phyloP scores from a whole-genome alignment of 2,888 invertebrate species.

The Smittia sp. region DNA sequence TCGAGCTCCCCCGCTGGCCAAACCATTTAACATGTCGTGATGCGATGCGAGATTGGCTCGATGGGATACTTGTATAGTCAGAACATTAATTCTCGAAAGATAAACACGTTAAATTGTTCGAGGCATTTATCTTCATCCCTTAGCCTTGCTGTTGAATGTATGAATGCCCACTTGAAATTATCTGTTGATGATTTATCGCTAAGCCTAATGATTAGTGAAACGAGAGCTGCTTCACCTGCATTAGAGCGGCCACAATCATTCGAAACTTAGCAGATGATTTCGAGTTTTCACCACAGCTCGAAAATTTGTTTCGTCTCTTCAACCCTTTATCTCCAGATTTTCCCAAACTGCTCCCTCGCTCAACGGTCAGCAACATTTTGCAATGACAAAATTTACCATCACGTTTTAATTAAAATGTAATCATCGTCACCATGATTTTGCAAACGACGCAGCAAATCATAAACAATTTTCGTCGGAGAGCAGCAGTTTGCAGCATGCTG shows the following conservation, averaged over 20 bases:
- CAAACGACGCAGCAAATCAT: not conserved
- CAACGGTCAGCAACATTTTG: slow-evolving; percentile 20
- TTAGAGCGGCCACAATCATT: not conserved
- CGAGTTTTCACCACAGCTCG: slow-evolving; percentile 7
- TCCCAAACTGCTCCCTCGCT: not conserved
- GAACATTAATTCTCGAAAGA: slow-evolving; percentile 15
- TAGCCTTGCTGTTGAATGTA: not conserved
- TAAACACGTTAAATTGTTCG: slow-evolving; percentile 36
- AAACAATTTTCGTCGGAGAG: not conserved
- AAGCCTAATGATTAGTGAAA: slow-evolving; percentile 34
- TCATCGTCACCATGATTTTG: slow-evolving; percentile 29
- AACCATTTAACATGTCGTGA: slow-evolving; percentile 1
- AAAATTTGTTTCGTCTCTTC: not conserved
- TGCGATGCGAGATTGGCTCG: not conserved
- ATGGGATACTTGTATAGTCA: slow-evolving; percentile 5
- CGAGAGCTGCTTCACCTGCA: not conserved
- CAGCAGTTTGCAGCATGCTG: slow-evolving; percentile 8
- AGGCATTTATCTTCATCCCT: slow-evolving; percentile 31
- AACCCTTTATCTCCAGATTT: not conserved
- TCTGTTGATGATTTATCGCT: slow-evolving; percentile 36
- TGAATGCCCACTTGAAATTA: slow-evolving; percentile 33
- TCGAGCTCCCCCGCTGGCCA: not conserved
- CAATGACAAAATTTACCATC: slow-evolving; percentile 17
- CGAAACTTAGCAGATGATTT: slow-evolving; percentile 2
- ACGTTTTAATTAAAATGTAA: slow-evolving; percentile 39